phyloP scores from a whole-genome alignment of 2,797 vertebrate species.

The Florisuga fusca region DNA sequence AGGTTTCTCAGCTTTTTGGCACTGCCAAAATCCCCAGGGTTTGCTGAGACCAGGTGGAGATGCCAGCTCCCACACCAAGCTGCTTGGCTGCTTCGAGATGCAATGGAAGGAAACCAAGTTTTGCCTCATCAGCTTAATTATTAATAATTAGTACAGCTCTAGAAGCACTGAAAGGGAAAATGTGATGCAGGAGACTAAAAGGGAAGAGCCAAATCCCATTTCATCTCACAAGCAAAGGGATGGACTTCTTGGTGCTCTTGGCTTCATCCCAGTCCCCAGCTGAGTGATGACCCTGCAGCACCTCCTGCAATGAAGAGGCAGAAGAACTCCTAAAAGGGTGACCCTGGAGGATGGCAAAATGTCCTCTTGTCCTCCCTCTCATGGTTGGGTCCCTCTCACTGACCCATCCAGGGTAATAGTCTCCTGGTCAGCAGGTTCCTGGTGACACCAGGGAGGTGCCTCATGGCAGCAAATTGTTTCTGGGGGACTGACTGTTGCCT shows the following conservation, averaged over 20 bases:
- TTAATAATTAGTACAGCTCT: conserved; percentile 35
- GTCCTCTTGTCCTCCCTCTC: accelerated
- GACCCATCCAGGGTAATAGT: neutral
- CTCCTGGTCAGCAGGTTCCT: no score
- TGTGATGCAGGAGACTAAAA: accelerated
- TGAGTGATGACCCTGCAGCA: neutral
- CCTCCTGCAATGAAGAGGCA: neutral
- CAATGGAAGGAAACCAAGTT: conserved; percentile 4
- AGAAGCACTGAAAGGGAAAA: conserved; percentile 24
- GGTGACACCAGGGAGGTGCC: accelerated
- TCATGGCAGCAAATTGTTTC: accelerated
- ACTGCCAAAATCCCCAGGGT: accelerated
- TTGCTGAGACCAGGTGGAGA: neutral
- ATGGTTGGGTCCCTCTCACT: accelerated
- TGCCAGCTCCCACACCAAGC: accelerated
- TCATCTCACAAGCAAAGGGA: accelerated
- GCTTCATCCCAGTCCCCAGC: neutral
- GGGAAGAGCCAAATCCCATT: neutral
- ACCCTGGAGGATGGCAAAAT: neutral
- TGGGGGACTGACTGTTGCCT: accelerated
- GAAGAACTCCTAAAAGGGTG: accelerated
- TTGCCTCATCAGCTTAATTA: conserved; percentile 25
- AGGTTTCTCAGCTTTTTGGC: neutral
- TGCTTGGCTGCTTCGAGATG: neutral
- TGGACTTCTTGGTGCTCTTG: neutral